These are phyloP conservation scores for Vireo griseus DNA, from an alignment of 2,797 vertebrate species.

Conservation along the genomic window DNA sequence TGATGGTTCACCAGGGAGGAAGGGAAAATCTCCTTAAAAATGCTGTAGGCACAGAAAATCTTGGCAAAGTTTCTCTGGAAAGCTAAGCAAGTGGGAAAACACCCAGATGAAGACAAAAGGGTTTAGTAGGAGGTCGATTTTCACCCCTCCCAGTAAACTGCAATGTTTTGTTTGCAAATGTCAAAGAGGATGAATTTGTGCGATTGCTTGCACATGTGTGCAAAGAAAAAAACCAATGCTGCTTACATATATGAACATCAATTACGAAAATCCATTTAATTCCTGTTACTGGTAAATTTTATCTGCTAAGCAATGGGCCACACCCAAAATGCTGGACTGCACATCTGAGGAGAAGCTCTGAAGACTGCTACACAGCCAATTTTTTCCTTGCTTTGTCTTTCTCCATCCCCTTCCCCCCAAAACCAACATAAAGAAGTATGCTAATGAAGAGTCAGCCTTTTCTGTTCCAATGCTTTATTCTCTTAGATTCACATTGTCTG, in stretches of 20 bases:
- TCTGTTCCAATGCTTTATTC: background rate
- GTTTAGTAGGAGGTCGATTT: background rate
- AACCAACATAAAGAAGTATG: background rate
- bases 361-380: background rate
- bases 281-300: background rate
- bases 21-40: background rate
- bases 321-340: background rate
- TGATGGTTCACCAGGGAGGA: background rate
- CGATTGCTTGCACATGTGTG: background rate
- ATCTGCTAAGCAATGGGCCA: background rate
- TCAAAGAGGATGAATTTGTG: background rate
- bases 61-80: background rate
- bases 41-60: background rate
- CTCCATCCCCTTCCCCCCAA: background rate
- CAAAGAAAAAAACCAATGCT: background rate
- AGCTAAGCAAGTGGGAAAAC: slow-evolving; percentile 5
- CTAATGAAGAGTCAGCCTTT: slow-evolving; percentile 2
- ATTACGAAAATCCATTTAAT: background rate
- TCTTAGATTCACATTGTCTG: slow-evolving; percentile 15
- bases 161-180: background rate
- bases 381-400: background rate
- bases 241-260: background rate
- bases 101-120: slow-evolving; percentile 4
- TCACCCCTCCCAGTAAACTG: background rate
- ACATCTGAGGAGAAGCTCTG: background rate